Evolutionary conservation across 2,888 invertebrate genomes (phyloP), one percentile per base, ranked within the genome.

Genomic region (Phrixothrix hirtus): DNA sequence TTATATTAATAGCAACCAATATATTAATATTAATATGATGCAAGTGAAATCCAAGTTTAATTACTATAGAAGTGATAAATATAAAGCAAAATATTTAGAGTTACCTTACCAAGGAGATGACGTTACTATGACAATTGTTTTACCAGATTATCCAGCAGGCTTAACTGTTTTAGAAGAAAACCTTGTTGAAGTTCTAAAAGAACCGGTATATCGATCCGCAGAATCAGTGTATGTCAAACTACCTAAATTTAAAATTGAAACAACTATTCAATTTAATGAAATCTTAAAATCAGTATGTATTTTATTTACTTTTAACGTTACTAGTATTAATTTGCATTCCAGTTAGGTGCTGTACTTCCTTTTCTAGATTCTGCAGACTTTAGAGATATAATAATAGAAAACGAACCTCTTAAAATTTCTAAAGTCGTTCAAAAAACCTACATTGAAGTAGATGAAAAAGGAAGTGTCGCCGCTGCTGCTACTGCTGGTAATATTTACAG

Each of bases 331-430:
- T 9, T 9, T 26, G 3, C 11, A 9, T 11, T 38, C 1, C 14
- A 38, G 38, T 9, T 38, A 3, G 38, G 38, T 12, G 38, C 14
- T 9, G 25, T 38, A 9, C 25, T 38, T 25, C 38, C 38, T 12
- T 38, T 38, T 26, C 7, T 2, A 26, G 27, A 38, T 14, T 14
- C 12, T n/a, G 38, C 38, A 25, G n/a, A 25, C 3, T 38, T 38
- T 26, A 9, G 11, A 5, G 13, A 83, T 69, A 79, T 81, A 74
- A 82, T 84, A 5, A 43, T 34, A 13, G 52, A 54, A 36, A 41
- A 35, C 29, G 39, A 39, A 12, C 26, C 2, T 26, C 25, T 38
- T 10, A 16, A 41, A 31, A 41, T 45, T 26, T 26, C 30, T 12
- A 21, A 49, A 7, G 36, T 49, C n/a, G 15, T 55, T 9, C 54